These are phyloP conservation scores for Delphinus delphis DNA, from an alignment of 2,113 vertebrate species.

Conservation along the genomic window DNA sequence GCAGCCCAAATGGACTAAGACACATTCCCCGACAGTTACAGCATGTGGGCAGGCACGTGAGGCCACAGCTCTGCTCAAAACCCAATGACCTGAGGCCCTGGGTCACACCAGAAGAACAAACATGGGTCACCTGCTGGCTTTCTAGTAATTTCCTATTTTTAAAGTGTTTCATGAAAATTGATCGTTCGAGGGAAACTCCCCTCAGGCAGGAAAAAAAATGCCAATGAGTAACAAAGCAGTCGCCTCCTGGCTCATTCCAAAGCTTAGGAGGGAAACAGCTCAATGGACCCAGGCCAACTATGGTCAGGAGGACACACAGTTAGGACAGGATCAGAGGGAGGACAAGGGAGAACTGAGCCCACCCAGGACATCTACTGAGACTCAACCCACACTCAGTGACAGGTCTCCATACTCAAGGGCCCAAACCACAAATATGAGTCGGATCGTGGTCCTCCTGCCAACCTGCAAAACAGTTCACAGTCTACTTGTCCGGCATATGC, in stretches of 20 bases:
- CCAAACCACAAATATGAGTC: not conserved
- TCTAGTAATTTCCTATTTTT: not conserved
- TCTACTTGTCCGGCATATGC: not conserved
- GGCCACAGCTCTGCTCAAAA: not conserved
- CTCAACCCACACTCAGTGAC: not conserved
- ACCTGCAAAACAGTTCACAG: not conserved
- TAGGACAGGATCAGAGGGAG: not conserved
- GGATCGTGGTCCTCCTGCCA: not conserved
- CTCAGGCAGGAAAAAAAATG: not conserved
- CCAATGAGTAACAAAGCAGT: not conserved
- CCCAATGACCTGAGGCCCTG: not conserved
- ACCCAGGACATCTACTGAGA: not conserved
- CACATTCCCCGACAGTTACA: not conserved
- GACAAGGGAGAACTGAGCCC: not conserved
- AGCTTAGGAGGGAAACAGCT: not conserved
- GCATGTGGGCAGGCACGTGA: not conserved
- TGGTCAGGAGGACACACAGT: not conserved
- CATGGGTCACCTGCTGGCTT: not conserved
- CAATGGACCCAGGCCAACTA: not conserved
- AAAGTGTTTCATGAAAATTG: not conserved
- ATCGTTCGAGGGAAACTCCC: not conserved
- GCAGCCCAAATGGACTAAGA: not conserved
- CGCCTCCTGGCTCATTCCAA: not conserved
- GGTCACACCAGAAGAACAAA: not conserved
- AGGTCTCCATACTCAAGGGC: not conserved